phyloP scores from a whole-genome alignment of 2,888 invertebrate species.

The Caenorhabditis zanzibari region DNA sequence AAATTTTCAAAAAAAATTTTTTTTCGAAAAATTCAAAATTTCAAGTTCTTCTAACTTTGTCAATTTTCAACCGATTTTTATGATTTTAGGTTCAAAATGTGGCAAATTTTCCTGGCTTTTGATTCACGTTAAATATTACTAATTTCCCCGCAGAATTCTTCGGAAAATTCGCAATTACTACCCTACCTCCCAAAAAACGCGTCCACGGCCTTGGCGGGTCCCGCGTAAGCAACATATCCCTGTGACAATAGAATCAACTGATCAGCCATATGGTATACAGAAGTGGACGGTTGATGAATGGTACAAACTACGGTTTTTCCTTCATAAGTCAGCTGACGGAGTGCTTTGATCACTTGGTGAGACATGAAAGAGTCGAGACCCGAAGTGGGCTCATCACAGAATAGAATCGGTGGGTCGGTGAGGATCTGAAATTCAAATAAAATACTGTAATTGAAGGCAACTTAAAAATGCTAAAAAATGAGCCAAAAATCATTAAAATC shows the following conservation, averaged over 20 bases:
- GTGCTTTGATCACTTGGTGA: constrained; percentile 66
- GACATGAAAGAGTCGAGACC: constrained; percentile 78
- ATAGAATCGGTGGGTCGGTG: constrained; percentile 77
- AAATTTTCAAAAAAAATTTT: neutral
- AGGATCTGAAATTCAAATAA: constrained; percentile 59
- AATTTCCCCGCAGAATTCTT: too few relatives aligned
- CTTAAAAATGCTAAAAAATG: neutral
- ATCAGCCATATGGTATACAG: constrained; percentile 92
- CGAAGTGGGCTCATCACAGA: constrained; percentile 77
- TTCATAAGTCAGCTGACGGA: constrained; percentile 81
- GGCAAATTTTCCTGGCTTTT: neutral
- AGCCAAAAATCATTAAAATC: neutral
- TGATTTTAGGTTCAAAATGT: neutral
- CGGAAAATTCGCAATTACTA: too few relatives aligned
- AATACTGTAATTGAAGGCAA: too few relatives aligned
- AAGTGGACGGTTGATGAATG: constrained; percentile 95
- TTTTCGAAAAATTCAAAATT: neutral
- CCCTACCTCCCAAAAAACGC: constrained; percentile 65
- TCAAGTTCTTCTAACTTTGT: neutral
- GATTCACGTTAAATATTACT: too few relatives aligned
- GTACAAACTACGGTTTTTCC: constrained; percentile 94
- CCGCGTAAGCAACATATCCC: constrained; percentile 74
- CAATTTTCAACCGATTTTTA: neutral
- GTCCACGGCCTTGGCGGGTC: constrained; percentile 68
- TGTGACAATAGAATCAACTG: constrained; percentile 71